phyloP scores from a whole-genome alignment of 2,113 vertebrate species.

The Lonchura striata region DNA sequence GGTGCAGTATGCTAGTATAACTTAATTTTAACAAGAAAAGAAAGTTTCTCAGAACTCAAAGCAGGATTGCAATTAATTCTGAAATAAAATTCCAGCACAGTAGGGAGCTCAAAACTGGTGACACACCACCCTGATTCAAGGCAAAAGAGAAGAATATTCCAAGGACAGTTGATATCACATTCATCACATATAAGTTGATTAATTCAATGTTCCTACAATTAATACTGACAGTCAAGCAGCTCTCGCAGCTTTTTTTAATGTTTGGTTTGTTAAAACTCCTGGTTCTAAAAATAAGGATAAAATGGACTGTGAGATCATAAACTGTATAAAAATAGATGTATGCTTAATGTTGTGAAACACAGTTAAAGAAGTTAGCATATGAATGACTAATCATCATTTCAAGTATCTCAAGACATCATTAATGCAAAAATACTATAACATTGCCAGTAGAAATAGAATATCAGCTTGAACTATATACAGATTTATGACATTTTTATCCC shows the following conservation, averaged over 20 bases:
- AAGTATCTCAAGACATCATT: background rate
- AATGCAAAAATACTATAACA: background rate
- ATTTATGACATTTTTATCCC: slow-evolving; percentile 1
- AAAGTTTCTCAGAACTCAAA: background rate
- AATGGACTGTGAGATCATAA: background rate
- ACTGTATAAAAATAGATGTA: background rate
- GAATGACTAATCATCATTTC: background rate
- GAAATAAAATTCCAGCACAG: background rate
- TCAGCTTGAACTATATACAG: background rate
- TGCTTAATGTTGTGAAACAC: background rate
- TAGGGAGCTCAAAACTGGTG: background rate
- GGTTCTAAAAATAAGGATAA: slow-evolving; percentile 12
- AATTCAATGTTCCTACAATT: background rate
- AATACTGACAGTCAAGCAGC: background rate
- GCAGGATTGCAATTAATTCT: background rate
- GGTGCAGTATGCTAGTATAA: background rate
- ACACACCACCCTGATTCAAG: background rate
- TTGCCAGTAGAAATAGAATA: background rate
- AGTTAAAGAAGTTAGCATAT: slow-evolving; percentile 18
- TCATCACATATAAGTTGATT: background rate
- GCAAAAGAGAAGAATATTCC: background rate
- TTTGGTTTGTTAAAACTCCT: background rate
- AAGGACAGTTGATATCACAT: background rate
- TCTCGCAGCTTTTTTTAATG: background rate
- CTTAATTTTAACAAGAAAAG: background rate